Base-by-base conservation (phyloP, 1,140 invertebrate species). In the Drosophila virilis region DNA sequence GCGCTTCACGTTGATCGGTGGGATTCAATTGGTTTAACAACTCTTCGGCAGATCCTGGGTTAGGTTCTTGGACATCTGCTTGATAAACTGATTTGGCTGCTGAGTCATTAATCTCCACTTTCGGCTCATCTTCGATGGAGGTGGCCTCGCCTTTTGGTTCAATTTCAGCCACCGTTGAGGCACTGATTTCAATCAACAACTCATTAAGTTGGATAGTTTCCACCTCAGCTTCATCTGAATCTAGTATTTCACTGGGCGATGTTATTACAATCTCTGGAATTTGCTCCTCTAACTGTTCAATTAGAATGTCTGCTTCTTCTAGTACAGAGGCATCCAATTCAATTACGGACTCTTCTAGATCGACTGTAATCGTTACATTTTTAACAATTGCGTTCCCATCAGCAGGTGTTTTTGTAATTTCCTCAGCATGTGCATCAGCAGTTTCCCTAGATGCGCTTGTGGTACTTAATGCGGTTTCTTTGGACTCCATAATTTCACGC, bases 261-360 rank as follows among this genome's bases (percentile, higher is more conserved):
- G 57, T 58, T 58, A 42, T 42, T 8, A 40, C 6, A 42, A 40
- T 55, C 10, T 55, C 17, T 8, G 52, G 54, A 1, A 42, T 6
- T 28, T 42, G 37, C 8, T 42, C 7, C 17, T 8, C 12, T 6
- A 32, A n/a, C 13, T 57, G 7, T 8, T 13, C 9, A 57, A 28
- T 28, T 28, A 28, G 22, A 28, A 28, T 28, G 4, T 22, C 37
- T 2, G 1, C 42, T 13, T 13, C 38, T 8, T 17, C 22, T 28
- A 37, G 6, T 6, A 33, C 7, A 35, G 61, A 43, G 3, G 8
- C 38, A 43, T 42, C 37, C 9, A 59, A n/a, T 6, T 38, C 35
- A 32, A 28, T 3, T 12, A 42, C 4, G 0, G 32, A 37, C 10
- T 58, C 17, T 9, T 67, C 40, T 22, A 15, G 6, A 28, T 40